These are phyloP conservation scores for Campoletis sonorensis DNA, from an alignment of 1,140 invertebrate genomes.

Conservation along the genomic window DNA sequence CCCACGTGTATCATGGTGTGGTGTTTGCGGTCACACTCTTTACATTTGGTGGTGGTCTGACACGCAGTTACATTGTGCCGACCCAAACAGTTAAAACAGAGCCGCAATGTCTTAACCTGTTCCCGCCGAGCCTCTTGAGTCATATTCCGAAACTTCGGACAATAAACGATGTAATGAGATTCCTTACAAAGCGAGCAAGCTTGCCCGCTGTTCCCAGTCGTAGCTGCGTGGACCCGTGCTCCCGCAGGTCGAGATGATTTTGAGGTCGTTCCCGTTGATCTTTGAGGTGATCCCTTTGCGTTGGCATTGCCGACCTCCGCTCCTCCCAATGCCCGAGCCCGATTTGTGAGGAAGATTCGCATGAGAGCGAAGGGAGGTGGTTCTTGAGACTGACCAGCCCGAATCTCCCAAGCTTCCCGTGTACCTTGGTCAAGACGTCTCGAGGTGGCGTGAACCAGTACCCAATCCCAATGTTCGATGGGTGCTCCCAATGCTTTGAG, in stretches of 20 bases:
- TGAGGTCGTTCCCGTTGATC: not conserved
- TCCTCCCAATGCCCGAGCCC: not conserved
- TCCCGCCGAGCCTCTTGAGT: not conserved
- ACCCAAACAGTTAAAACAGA: not conserved
- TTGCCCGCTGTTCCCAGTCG: not conserved
- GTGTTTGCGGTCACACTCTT: slow-evolving; percentile 1
- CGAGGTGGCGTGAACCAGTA: not conserved
- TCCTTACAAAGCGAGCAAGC: not conserved
- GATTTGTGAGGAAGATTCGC: not conserved
- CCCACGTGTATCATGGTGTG: slow-evolving; percentile 8
- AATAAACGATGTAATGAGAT: not conserved
- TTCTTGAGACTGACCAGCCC: not conserved
- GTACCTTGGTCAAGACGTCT: not conserved
- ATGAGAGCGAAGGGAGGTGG: not conserved
- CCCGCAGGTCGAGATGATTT: not conserved
- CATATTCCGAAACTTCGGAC: not conserved
- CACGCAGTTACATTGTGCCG: not conserved
- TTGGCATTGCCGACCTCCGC: not conserved
- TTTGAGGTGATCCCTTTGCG: not conserved
- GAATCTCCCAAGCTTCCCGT: not conserved
- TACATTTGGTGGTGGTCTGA: not conserved
- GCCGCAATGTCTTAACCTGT: not conserved
- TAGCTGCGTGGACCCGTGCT: not conserved
- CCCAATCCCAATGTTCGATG: slow-evolving; percentile 6
- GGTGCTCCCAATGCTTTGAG: not conserved